Base-by-base conservation (phyloP, 2,888 invertebrate species). In the Venustoraphidia nigricollis region DNA sequence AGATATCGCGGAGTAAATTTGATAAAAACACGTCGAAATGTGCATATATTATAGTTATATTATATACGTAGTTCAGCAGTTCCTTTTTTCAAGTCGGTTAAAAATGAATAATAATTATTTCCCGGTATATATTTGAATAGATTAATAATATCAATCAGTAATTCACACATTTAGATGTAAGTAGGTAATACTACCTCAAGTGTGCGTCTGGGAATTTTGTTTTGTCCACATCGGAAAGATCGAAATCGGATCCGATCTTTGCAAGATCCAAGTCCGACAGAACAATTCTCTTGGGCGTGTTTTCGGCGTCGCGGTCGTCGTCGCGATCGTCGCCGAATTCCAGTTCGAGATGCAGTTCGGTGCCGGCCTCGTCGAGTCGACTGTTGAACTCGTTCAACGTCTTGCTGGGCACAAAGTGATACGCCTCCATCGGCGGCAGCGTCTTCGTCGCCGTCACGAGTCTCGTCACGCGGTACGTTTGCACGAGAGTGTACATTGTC, bases 361-460 rank as follows among this genome's bases (percentile, higher is more conserved):
- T 87, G 4, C 91, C 91, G 10, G 91, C 90, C 65, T 90, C 91
- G 59, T 91, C 90, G 41, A 92, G 72, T 49, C 83, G 81, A 46
- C 85, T 85, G 59, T 90, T 90, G 64, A 91, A 90, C 64, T 92
- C 91, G 59, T 89, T 89, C 27, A 91, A 70, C 1, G 86, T 86
- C 65, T 84, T 87, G 58, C 85, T 85, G 0, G 89, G 89, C 47
- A 84, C 83, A 59, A 89, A 90, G 61, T 88, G 88, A 68, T 84
- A 89, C 53, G 79, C 81, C 62, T 89, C 88, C 76, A 86, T 80
- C 0, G 91, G 90, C 8, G 90, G 91, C 42, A 91, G 64, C 0
- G 92, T 93, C 63, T 92, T 92, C 2, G 88, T 90, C 0, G 92
- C 91, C 1, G 90, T 90, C 10, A 93, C 90, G 48, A 91, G 69